A percentile compares a stretch with the other conserved stretches of the same genome.
phyloP scores from a whole-genome alignment of 1,140 invertebrate genomes.

The Nasonia longicornis region DNA sequence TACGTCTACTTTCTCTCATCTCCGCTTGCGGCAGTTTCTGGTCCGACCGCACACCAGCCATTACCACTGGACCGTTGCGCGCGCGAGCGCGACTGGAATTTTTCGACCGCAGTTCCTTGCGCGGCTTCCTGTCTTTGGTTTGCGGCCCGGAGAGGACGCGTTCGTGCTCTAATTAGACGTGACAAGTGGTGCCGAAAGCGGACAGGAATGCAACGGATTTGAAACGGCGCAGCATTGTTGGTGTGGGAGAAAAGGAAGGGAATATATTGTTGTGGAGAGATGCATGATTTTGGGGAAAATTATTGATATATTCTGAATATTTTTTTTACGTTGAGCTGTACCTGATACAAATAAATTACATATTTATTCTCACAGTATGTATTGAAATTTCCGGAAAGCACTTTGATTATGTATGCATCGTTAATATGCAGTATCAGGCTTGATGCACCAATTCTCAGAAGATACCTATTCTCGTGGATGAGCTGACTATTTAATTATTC shows the following conservation, averaged over 20 bases:
- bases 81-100: slow-evolving; percentile 30
- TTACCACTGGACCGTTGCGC: slow-evolving; percentile 44
- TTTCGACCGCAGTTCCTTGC: slow-evolving; percentile 35
- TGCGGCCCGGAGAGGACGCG: not conserved
- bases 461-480: no score
- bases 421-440: no score
- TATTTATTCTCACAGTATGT: no score
- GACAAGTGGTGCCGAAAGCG: not conserved
- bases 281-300: no score
- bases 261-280: not conserved
- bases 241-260: not conserved
- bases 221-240: not conserved
- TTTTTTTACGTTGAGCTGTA: no score
- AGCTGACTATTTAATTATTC: no score
- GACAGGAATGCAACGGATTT: not conserved
- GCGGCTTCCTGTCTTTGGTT: slow-evolving; percentile 6
- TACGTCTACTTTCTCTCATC: not conserved
- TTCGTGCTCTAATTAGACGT: slow-evolving; percentile 38
- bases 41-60: slow-evolving; percentile 49
- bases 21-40: not conserved
- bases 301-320: no score
- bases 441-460: no score
- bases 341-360: no score
- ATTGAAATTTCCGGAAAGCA: no score
- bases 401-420: no score